phyloP scores from a whole-genome alignment of 2,888 invertebrate genomes.

The Ochropleura leucogaster region DNA sequence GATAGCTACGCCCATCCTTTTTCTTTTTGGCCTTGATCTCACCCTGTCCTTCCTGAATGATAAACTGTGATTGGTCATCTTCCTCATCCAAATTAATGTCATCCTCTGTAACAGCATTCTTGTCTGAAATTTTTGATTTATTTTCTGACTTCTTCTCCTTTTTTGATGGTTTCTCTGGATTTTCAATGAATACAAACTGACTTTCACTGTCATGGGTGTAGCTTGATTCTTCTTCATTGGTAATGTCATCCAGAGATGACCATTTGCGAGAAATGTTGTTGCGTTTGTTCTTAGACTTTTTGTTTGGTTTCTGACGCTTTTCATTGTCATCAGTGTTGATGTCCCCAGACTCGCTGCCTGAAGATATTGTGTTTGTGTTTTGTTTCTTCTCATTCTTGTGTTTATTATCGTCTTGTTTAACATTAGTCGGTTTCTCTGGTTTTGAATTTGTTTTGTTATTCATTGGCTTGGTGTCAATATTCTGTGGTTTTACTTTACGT shows the following conservation, averaged over 20 bases:
- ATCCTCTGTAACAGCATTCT: slow-evolving; percentile 74
- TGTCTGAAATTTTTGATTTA: slow-evolving; percentile 78
- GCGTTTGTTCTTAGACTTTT: slow-evolving; percentile 86
- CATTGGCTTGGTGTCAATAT: slow-evolving; percentile 81
- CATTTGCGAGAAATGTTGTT: slow-evolving; percentile 89
- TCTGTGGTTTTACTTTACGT: slow-evolving; percentile 86
- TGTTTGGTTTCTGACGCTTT: slow-evolving; percentile 82
- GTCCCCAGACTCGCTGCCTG: slow-evolving; percentile 89
- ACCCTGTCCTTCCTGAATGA: slow-evolving; percentile 81
- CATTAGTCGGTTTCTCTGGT: slow-evolving; percentile 79
- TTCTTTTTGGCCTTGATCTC: slow-evolving; percentile 85
- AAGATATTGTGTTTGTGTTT: slow-evolving; percentile 81
- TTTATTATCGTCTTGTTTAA: slow-evolving; percentile 80
- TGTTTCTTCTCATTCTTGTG: slow-evolving; percentile 83
- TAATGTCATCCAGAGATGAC: slow-evolving; percentile 91
- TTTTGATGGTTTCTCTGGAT: slow-evolving; percentile 83
- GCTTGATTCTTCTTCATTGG: slow-evolving; percentile 82
- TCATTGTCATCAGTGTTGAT: slow-evolving; percentile 84
- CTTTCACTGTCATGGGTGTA: slow-evolving; percentile 81
- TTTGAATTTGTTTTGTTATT: slow-evolving; percentile 83
- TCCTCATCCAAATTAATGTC: slow-evolving; percentile 81
- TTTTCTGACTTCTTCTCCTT: slow-evolving; percentile 82
- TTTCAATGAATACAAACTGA: slow-evolving; percentile 87
- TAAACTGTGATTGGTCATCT: slow-evolving; percentile 79
- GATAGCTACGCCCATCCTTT: slow-evolving; percentile 85